Evolutionary conservation across 2,113 vertebrate species (phyloP), one percentile per base, ranked within the genome.

Genomic region (Sterrhoptilus dennistouni): DNA sequence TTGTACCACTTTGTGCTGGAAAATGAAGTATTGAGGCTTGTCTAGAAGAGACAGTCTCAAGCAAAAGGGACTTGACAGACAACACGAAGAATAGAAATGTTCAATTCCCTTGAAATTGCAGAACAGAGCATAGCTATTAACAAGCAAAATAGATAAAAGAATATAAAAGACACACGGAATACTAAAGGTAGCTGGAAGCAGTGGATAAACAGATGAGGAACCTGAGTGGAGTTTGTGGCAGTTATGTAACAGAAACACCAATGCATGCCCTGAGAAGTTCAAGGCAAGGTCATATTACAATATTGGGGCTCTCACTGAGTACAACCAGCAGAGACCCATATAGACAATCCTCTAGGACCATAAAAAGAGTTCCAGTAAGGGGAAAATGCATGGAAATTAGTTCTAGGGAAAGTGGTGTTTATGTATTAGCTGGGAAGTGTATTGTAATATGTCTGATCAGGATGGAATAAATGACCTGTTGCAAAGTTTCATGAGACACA

Each of bases 401-500:
- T 12, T 69, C 38, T 28, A 19, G 45, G 33, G 9, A 28, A 53
- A 36, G 45, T 4, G 9, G 36, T 8, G 28, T 15, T 69, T 52
- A 33, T 36, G 5, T 18, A 44, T 6, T 10, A 69, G 33, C 18
- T 69, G 14, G 14, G 38, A 36, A 60, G 8, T 20, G 12, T 7
- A 53, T 3, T 60, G 14, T 24, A 53, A 28, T 12, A 10, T 23
- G 33, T 19, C 23, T 33, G 64, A 28, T 28, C 8, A 13, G 27
- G 28, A 53, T 14, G 64, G 45, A 69, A 69, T 23, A 23, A 45
- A 45, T 53, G 14, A 19, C 6, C 45, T 45, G 11, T 8, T 60
- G 45, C 45, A 7, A 27, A 77, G 38, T 53, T 60, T 23, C 33
- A 53, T 0, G 0, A 61, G 27, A 27, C 7, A 44, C 6, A 19